These are phyloP conservation scores for Dynastes tityus DNA, from an alignment of 2,888 invertebrate genomes.

Conservation along the genomic window DNA sequence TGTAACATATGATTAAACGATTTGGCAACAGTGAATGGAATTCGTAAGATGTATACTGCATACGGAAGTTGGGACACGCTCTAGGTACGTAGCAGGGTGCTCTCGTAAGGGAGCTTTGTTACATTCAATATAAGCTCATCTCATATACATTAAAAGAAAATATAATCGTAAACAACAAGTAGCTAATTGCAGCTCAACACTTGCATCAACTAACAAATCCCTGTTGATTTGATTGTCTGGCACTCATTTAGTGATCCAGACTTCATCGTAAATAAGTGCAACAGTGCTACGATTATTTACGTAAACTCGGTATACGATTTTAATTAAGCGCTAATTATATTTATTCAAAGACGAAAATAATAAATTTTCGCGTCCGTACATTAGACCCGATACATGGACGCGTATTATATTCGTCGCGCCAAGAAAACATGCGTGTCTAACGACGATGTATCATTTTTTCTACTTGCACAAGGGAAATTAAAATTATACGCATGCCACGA, in stretches of 20 bases:
- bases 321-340: slow-evolving; percentile 46
- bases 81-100: too few species aligned
- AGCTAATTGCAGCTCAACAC: slow-evolving; percentile 36
- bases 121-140: too few species aligned
- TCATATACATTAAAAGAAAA: slow-evolving; percentile 15
- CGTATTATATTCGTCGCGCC: background rate
- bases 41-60: too few species aligned
- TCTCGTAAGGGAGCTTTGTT: too few species aligned
- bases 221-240: slow-evolving; percentile 36
- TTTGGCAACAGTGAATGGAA: too few species aligned
- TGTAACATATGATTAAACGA: too few species aligned
- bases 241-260: slow-evolving; percentile 20
- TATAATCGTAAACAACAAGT: slow-evolving; percentile 28
- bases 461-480: slow-evolving; percentile 34
- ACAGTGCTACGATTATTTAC: slow-evolving; percentile 24
- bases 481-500: slow-evolving; percentile 44
- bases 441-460: slow-evolving; percentile 62
- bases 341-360: slow-evolving; percentile 45
- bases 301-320: slow-evolving; percentile 37
- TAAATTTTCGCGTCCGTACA: slow-evolving; percentile 39
- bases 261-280: slow-evolving; percentile 36
- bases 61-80: too few species aligned
- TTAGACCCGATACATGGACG: slow-evolving; percentile 19
- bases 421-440: slow-evolving; percentile 61
- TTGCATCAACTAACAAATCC: slow-evolving; percentile 27